Percentiles rank a stretch among this genome's conserved stretches.
Conservation (phyloP, 2,113 vertebrate species). For the Agelaius phoeniceus region DNA sequence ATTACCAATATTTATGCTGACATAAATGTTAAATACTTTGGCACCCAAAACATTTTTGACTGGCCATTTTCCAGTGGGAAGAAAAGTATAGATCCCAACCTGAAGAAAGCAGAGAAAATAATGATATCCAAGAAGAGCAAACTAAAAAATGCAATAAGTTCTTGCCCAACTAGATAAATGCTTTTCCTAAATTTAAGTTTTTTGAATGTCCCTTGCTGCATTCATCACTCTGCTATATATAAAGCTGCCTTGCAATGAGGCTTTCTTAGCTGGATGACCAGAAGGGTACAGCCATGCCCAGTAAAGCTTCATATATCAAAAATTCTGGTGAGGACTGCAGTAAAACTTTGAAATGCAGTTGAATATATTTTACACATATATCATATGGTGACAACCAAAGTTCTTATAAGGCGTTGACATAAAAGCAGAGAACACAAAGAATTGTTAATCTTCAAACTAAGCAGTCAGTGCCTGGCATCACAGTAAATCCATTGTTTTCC, state of each 20-base stretch:
- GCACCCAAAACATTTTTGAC: background rate
- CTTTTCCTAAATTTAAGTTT: background rate
- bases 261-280: background rate
- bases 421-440: background rate
- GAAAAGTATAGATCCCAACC: background rate
- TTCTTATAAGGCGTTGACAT: background rate
- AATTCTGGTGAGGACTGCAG: background rate
- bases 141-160: background rate
- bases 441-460: background rate
- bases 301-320: background rate
- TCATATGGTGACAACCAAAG: background rate
- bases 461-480: background rate
- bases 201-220: background rate
- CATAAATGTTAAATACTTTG: background rate
- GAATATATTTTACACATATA: background rate
- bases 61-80: background rate
- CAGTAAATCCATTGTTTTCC: background rate
- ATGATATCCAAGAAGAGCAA: background rate
- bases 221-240: background rate
- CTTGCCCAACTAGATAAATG: background rate
- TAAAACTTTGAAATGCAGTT: background rate
- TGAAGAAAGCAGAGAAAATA: background rate
- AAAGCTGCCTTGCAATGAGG: background rate
- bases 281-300: background rate
- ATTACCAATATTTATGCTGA: background rate